Evolutionary conservation across 2,797 vertebrate species (phyloP), one percentile per base, ranked within the genome.

Genomic region (Paratrypauchen microcephalus): DNA sequence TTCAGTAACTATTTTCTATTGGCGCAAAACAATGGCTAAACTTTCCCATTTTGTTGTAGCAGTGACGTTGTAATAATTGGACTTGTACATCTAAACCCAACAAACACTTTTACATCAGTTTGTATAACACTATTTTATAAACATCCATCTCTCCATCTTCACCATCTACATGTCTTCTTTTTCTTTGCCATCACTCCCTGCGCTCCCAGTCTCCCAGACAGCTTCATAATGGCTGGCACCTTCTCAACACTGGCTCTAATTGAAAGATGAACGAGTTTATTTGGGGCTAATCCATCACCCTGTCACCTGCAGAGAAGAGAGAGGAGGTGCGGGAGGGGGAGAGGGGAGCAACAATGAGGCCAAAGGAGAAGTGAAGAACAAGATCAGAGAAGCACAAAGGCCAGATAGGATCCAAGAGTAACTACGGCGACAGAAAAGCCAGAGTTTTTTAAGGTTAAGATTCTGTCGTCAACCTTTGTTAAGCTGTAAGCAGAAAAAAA

Each of bases 251-350:
- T 85, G 83, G 83, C 81, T 87, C 86, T 93, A 93, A 94, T 93
- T 92, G 89, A 92, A 93, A 92, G 92, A 93, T 92, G 91, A 93
- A 93, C 76, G 80, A 91, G 88, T 93, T 92, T 92, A 92, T 92
- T 93, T 92, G 84, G 85, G 85, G 83, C 87, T 90, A 92, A 93
- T 93, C 91, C 90, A 93, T 93, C 92, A 93, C 83, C 66, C 83
- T 92, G 91, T 91, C 91, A 92, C 83, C 80, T 78, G 84, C 79
- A 78, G 82, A 78, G 74, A 69, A 78, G 69, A 75, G 52, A 24
- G 54, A 56, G 76, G 78, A 85, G 80, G 55, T 32, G 30, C 28
- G 23, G 61, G 12, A 23, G 26, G 50, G 47, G 2, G 54, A 30
- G 39, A 50, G 60, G 30, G 81, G 56, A 72, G 76, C 65, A 61